Base-by-base conservation (phyloP, 2,113 vertebrate species). In the Entosphenus tridentatus region DNA sequence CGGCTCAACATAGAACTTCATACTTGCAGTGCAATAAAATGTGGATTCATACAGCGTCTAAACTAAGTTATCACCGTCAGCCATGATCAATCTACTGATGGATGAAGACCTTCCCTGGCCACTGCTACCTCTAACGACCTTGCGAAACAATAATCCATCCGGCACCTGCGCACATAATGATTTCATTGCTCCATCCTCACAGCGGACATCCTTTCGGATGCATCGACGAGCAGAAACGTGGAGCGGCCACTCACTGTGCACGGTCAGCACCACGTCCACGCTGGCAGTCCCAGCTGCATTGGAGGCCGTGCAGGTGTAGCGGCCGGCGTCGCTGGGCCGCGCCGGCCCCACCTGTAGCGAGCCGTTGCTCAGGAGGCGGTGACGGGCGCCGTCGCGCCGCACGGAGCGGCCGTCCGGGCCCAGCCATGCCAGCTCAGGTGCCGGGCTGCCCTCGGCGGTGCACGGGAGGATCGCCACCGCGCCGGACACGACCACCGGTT, bases 281-380 rank as follows among this genome's bases (percentile, higher is more conserved):
- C 76, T 89, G 72, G 75, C 79, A 0, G 85, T 82, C 8, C 93
- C 93, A 0, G 88, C 93, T 2, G 68, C 74, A 4, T 96, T 98
- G 9, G 83, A 75, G 0, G 87, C 93, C 0, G 72, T 81, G 73
- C 93, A 98, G 0, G 82, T 90, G 75, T 95, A 97, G 57, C 70
- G 79, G 2, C 90, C 92, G 0, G 81, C 70, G 4, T 98, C 86
- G 0, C 70, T 73, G 0, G 85, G 82, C 76, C 86, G 87, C 58
- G 78, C 78, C 58, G 90, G 87, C 2, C 83, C 81, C 2, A 97
- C 79, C 67, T 95, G 91, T 72, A 98, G 79, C 1, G 84, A 84
- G 0, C 91, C 93, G 0, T 79, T 84, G 74, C 80, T 84, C 54
- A 95, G 86, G 17, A 85, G 70, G 12, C 82, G 81, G 70, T 77